Conservation (phyloP, 2,888 invertebrate species). For the Crioceris asparagi region DNA sequence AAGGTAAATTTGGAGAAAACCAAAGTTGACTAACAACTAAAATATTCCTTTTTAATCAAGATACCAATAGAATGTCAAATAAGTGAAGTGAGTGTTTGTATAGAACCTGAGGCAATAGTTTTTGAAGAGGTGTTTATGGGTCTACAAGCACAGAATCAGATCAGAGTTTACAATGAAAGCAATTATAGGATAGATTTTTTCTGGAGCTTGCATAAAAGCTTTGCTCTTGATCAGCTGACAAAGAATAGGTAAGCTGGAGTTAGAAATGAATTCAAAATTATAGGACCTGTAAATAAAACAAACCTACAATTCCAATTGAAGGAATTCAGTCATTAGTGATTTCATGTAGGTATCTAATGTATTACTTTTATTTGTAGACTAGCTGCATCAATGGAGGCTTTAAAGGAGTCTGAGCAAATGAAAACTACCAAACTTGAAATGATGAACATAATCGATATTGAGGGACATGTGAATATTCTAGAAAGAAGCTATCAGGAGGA, state of each 20-base stretch:
- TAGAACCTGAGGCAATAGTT: slow-evolving; percentile 42
- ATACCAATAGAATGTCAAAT: slow-evolving; percentile 39
- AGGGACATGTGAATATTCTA: slow-evolving; percentile 32
- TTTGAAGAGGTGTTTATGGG: slow-evolving; percentile 50
- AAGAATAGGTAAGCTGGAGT: slow-evolving; percentile 20
- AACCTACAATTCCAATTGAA: too few species aligned
- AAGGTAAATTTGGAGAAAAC: slow-evolving; percentile 6
- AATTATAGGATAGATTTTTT: slow-evolving; percentile 43
- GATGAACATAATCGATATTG: slow-evolving; percentile 27
- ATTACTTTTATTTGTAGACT: background rate
- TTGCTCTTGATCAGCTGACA: slow-evolving; percentile 34
- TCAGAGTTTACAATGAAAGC: slow-evolving; percentile 47
- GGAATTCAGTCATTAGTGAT: background rate
- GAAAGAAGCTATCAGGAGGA: slow-evolving; percentile 38
- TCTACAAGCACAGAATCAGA: slow-evolving; percentile 37
- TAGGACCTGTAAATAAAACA: too few species aligned
- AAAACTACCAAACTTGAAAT: slow-evolving; percentile 25
- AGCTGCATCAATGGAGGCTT: slow-evolving; percentile 8
- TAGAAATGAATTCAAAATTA: background rate
- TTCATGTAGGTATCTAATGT: background rate
- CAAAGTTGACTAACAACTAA: too few species aligned
- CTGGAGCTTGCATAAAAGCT: slow-evolving; percentile 45
- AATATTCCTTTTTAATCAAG: too few species aligned
- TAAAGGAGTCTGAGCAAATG: slow-evolving; percentile 27
- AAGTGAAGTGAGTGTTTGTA: slow-evolving; percentile 39